Conservation (phyloP, 2,797 vertebrate species). For the Chromis chromis region DNA sequence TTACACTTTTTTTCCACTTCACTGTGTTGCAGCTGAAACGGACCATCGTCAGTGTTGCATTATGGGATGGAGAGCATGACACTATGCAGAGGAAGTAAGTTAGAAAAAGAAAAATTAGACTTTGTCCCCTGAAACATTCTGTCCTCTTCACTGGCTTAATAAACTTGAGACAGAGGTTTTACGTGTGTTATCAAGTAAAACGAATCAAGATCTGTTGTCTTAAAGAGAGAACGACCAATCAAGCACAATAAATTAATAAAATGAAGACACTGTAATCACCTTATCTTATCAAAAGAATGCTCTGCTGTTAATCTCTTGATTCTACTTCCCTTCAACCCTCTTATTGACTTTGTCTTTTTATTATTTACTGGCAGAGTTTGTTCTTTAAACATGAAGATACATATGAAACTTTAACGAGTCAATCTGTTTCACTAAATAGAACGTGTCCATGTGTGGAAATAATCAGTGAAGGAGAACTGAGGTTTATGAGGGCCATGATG, state of each 20-base stretch:
- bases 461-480: constrained; percentile 53
- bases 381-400: too few relatives aligned
- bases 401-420: too few relatives aligned
- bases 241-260: too few relatives aligned
- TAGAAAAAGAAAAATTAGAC: not conserved
- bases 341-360: too few relatives aligned
- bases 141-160: not conserved
- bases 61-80: constrained; percentile 74
- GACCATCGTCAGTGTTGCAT: constrained; percentile 76
- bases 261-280: too few relatives aligned
- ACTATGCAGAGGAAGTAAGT: constrained; percentile 50
- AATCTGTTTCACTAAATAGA: constrained; percentile 37
- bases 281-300: too few relatives aligned
- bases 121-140: not conserved
- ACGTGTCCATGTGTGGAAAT: constrained; percentile 59
- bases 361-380: too few relatives aligned
- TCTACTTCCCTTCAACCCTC: too few relatives aligned
- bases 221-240: not conserved
- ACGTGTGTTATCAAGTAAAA: not conserved
- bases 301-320: too few relatives aligned
- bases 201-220: not conserved
- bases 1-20: not conserved
- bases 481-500: constrained; percentile 62
- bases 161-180: not conserved
- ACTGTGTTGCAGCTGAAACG: constrained; percentile 65